Evolutionary conservation across 1,140 invertebrate species (phyloP).

Genomic region (Cydia pomonella): DNA sequence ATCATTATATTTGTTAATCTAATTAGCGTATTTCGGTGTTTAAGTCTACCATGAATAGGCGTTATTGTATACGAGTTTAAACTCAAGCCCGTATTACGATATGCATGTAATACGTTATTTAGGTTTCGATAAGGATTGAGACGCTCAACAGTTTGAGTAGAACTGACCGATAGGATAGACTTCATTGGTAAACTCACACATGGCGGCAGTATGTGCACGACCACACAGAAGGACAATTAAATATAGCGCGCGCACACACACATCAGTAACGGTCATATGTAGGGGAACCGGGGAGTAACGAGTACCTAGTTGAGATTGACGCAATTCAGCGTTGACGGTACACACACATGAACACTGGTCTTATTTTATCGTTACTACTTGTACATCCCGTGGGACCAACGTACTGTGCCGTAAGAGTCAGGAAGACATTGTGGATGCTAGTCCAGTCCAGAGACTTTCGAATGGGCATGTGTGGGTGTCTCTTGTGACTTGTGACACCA

Average conservation of each 20-base stretch:
- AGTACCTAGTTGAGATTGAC: conserved; percentile 73
- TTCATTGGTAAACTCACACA: conserved; percentile 76
- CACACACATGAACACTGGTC: conserved; percentile 63
- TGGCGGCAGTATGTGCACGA: conserved; percentile 61
- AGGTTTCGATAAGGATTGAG: not conserved
- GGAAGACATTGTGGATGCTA: conserved; percentile 67
- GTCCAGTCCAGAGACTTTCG: conserved; percentile 61
- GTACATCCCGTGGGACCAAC: conserved; percentile 73
- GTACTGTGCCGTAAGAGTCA: conserved; percentile 61
- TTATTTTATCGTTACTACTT: conserved; percentile 75
- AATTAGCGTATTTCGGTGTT: conserved; percentile 42
- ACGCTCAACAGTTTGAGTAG: conserved; percentile 60
- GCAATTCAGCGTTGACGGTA: conserved; percentile 62
- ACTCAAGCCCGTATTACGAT: conserved; percentile 36
- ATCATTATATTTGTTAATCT: conserved; percentile 38
- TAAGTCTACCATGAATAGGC: conserved; percentile 3
- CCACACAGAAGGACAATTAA: conserved; percentile 65
- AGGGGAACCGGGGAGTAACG: conserved; percentile 56
- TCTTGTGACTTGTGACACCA: conserved; percentile 23
- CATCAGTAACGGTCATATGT: conserved; percentile 60
- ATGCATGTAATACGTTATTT: not conserved
- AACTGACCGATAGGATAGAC: conserved; percentile 61
- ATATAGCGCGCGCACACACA: conserved; percentile 70
- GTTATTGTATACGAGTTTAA: conserved; percentile 21
- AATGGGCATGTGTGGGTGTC: conserved; percentile 51